Conservation (phyloP, 2,888 invertebrate species). For the Penaeus monodon region DNA sequence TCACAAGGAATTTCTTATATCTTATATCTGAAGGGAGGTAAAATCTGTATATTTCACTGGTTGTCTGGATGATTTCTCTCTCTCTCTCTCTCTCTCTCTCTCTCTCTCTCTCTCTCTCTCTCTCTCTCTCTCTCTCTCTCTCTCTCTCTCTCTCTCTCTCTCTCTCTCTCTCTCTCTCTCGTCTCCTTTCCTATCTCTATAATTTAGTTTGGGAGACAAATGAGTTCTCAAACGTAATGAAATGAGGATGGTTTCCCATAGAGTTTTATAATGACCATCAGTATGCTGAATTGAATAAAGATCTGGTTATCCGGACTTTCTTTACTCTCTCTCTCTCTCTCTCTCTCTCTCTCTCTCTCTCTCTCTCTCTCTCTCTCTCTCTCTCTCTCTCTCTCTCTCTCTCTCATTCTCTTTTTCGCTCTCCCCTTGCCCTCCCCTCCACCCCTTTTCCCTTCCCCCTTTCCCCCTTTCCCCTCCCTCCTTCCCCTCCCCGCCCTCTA, state of each 20-base stretch:
- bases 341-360: slow-evolving; percentile 67
- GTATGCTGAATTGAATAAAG: background rate
- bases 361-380: slow-evolving; percentile 28
- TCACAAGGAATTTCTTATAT: too few relatives aligned
- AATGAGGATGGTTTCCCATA: background rate
- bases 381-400: slow-evolving; percentile 31
- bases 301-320: background rate
- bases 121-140: slow-evolving; percentile 15
- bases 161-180: background rate
- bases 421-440: too few relatives aligned
- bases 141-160: slow-evolving; percentile 16
- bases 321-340: slow-evolving; percentile 45
- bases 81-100: background rate
- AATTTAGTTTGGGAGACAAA: background rate
- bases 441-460: too few relatives aligned
- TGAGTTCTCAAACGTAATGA: background rate
- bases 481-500: too few relatives aligned
- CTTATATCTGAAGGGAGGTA: too few relatives aligned
- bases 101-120: slow-evolving; percentile 1
- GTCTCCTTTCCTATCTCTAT: background rate
- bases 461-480: too few relatives aligned
- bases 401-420: background rate
- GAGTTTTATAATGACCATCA: background rate
- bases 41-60: too few relatives aligned
- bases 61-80: background rate